These are phyloP conservation scores for Copidosoma aretas DNA, from an alignment of 2,888 invertebrate genomes.

Conservation along the genomic window DNA sequence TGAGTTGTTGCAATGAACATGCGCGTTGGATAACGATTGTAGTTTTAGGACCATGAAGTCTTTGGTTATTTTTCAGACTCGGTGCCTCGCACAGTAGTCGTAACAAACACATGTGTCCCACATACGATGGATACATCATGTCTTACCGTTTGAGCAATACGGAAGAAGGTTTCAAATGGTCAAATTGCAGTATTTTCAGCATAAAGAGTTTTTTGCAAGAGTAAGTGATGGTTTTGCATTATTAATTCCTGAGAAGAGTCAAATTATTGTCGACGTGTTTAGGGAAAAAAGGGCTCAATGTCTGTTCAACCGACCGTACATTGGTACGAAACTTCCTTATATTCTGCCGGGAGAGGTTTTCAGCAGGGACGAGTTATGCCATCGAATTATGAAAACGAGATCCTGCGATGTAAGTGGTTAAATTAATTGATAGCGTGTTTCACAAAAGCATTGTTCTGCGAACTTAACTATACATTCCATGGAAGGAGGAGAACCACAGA, in stretches of 20 bases:
- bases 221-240: constrained; percentile 12
- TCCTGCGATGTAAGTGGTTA: constrained; percentile 8
- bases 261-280: not conserved
- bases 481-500: not conserved
- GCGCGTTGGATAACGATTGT: not conserved
- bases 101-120: not conserved
- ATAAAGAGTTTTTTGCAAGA: constrained; percentile 16
- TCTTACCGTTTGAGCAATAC: constrained; percentile 2
- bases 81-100: constrained; percentile 21
- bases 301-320: constrained; percentile 17
- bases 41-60: not conserved
- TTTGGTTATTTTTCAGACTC: constrained; percentile 4
- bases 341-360: constrained; percentile 16
- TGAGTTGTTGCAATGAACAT: constrained; percentile 8
- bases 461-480: not conserved
- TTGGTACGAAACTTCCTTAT: not conserved
- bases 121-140: constrained; percentile 30
- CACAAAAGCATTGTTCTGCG: not conserved
- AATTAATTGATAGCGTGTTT: not conserved
- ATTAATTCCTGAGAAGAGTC: not conserved
- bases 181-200: constrained; percentile 26
- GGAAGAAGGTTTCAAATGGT: constrained; percentile 20
- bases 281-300: constrained; percentile 18
- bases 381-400: not conserved
- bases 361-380: constrained; percentile 14